Base-by-base conservation (phyloP, 2,888 invertebrate species). In the Rhodophaea formosa region DNA sequence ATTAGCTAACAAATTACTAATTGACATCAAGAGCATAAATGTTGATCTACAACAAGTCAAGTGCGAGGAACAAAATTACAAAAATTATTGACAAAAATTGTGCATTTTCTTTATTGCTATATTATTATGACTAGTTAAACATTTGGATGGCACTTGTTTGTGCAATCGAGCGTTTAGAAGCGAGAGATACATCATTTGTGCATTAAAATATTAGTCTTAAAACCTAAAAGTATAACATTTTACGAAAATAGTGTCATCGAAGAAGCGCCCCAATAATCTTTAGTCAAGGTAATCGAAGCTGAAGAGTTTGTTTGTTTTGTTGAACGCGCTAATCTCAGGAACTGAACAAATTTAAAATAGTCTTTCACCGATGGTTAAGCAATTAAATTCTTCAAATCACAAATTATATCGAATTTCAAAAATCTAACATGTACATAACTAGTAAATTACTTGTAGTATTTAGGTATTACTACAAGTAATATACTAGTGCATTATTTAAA, bases 111-210 rank as follows among this genome's bases (percentile, higher is more conserved):
- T 30, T 15, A 15, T 32, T 44, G 35, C 10, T 35, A 15, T 14
- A 15, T 15, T 8, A 35, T 51, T 44, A 55, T 55, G 54, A 55
- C 54, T 55, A 55, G 54, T 32, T 55, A 44, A 53, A 32, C 15
- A 30, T 23, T 23, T 30, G 6, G 43, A 53, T 55, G 54, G 54
- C 54, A 55, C 54, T 45, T 44, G 16, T 30, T 43, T 53, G 53
- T 54, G 44, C 44, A 44, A n/a, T 17, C 42, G 8, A 53, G 42
- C 14, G 12, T n/a, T 42, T 35, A 42, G 23, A 53, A 51, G 51
- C 51, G 35, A 29, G 53, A 53, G 42, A 23, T 52, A 52, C 16
- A 32, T 44, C 8, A 45, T 12, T 44, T 45, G 54, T 55, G 54
- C 54, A 35, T 29, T 14, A 54, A 45, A 32, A 32, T 14, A 30